A percentile compares a stretch with the other conserved stretches of the same genome.
phyloP scores from a whole-genome alignment of 2,113 vertebrate genomes.

The Stomatorhinus ivindoensis region DNA sequence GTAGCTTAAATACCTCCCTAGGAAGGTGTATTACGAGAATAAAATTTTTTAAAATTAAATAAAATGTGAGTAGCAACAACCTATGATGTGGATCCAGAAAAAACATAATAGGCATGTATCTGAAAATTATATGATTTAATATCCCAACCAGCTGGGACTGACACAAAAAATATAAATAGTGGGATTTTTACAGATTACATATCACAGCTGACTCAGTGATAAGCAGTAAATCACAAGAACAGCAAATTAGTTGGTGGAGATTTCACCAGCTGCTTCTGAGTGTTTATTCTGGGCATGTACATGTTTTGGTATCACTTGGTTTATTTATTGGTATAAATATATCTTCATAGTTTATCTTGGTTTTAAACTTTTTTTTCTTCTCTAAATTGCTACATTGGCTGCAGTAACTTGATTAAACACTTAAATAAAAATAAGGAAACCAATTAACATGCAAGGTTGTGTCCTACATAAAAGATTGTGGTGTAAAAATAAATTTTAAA shows the following conservation, averaged over 20 bases:
- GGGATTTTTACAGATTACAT: constrained; percentile 1
- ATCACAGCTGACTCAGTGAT: constrained; percentile 7
- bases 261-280: background rate
- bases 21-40: background rate
- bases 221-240: background rate
- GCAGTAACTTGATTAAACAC: constrained; percentile 29
- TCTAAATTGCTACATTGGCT: constrained; percentile 62
- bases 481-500: constrained; percentile 13
- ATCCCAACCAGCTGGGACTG: background rate
- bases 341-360: background rate
- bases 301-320: background rate
- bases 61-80: background rate
- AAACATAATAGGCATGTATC: background rate
- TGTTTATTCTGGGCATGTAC: background rate
- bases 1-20: background rate
- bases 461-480: constrained; percentile 13
- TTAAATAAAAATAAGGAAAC: constrained; percentile 6
- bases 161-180: background rate
- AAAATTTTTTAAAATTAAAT: too few relatives aligned
- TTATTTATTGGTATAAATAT: constrained; percentile 4
- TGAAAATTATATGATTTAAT: background rate
- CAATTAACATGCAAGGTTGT: constrained; percentile 15
- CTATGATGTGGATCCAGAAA: background rate
- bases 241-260: background rate
- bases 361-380: constrained; percentile 36